These are phyloP conservation scores for Podarcis lilfordi DNA, from an alignment of 2,797 vertebrate genomes.

Conservation along the genomic window DNA sequence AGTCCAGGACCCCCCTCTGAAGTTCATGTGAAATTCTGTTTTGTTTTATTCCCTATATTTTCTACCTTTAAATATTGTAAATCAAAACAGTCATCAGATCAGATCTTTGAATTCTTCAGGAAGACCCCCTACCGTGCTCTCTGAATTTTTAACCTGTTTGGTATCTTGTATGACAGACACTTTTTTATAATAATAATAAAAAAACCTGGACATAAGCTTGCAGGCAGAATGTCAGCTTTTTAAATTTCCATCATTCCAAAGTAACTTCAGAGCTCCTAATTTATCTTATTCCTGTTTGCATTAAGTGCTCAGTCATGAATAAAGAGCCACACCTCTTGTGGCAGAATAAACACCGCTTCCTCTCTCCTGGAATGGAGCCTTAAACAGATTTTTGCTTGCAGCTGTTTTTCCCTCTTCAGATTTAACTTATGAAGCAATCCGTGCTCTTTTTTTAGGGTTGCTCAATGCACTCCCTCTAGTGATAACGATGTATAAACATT, in stretches of 20 bases:
- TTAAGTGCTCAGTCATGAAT: slow-evolving; percentile 15
- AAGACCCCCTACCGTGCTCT: slow-evolving; percentile 56
- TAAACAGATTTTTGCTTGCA: neutral
- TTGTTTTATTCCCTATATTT: slow-evolving; percentile 34
- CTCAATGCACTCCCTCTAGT: slow-evolving; percentile 55
- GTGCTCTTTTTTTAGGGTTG: slow-evolving; percentile 16
- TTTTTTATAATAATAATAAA: slow-evolving; percentile 23
- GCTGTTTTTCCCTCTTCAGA: slow-evolving; percentile 23
- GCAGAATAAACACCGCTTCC: slow-evolving; percentile 16
- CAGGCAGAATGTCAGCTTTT: slow-evolving; percentile 40
- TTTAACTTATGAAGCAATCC: neutral
- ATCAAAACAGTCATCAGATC: slow-evolving; percentile 52
- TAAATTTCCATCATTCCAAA: slow-evolving; percentile 1
- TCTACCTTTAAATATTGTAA: slow-evolving; percentile 62
- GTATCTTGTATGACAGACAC: slow-evolving; percentile 53
- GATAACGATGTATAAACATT: slow-evolving; percentile 55
- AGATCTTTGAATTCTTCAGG: slow-evolving; percentile 59
- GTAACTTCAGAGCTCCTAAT: neutral
- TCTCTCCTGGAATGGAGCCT: neutral
- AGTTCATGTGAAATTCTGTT: slow-evolving; percentile 36
- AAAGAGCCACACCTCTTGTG: slow-evolving; percentile 6
- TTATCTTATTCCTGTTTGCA: slow-evolving; percentile 21
- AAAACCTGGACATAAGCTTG: slow-evolving; percentile 17
- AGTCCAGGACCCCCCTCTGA: slow-evolving; percentile 33
- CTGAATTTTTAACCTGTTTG: slow-evolving; percentile 70